Evolutionary conservation across 2,888 invertebrate species (phyloP), one percentile per base, ranked within the genome.

Genomic region (Apodemia duryi): DNA sequence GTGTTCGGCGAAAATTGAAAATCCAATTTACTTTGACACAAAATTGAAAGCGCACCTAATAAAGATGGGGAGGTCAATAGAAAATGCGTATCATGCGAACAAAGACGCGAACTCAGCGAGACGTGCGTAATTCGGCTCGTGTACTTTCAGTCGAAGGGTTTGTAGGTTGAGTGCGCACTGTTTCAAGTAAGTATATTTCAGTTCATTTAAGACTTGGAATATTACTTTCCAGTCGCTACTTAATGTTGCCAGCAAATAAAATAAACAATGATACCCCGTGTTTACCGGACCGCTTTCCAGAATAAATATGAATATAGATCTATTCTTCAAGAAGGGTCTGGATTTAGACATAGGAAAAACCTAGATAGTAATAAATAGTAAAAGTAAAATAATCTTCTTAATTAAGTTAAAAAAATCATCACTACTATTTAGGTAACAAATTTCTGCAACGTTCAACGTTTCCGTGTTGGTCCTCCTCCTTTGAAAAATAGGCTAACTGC

Each of bases 1-100:
- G 54, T 61, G 62, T 62, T 65, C 65, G 62, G 71, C 70, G 70
- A 73, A 71, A 71, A 69, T 71, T 70, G 68, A 72, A 72, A 72
- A 71, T 69, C 68, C 70, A 71, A 72, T 71, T 71, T 72, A 65
- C 68, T 71, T 69, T 68, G 69, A 71, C 69, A 69, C 66, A 71
- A 68, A 71, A 70, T 70, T 68, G 68, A 69, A 70, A 66, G 69
- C 66, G 72, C 66, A 65, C 63, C 66, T 69, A 69, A 71, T 71
- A 70, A 70, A 69, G 71, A 70, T 67, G 64, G 67, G 63, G 62
- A 65, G 68, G 72, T 73, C 72, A 70, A 71, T 69, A 70, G 65
- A 72, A 67, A 69, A 66, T 64, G 68, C 67, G 63, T 69, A 69
- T 69, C 69, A 69, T 71, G 65, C 49, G 63, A 66, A 68, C 66